Evolutionary conservation across 2,797 vertebrate genomes (phyloP), one percentile per base, ranked within the genome.

Genomic region (Crax fasciolata): DNA sequence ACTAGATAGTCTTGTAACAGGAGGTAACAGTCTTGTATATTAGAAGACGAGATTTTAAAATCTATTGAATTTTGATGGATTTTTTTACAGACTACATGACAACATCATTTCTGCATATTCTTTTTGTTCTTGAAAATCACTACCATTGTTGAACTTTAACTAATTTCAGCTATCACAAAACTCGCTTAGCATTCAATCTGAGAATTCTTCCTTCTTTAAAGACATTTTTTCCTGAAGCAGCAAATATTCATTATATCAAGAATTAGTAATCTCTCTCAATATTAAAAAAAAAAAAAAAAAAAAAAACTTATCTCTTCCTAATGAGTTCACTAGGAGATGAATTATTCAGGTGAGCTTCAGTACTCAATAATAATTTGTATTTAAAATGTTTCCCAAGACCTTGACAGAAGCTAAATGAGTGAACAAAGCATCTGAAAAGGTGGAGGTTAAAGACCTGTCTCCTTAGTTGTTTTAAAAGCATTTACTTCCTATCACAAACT

Each of bases 401-500:
- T 87, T 7, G 1, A 97, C 97, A 97, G 97, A 97, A 98, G 97
- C 96, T 93, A 92, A 96, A 97, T 81, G 82, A 94, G 86, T 66
- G 88, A 98, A 97, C 82, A 97, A 97, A 97, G 88, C 89, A 94
- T 95, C 93, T 97, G 82, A 94, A 97, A 98, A 98, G 96, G 96
- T 97, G 94, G 97, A 98, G 97, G 97, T 98, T 97, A 94, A 98
- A 97, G 98, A 98, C 95, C 85, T 97, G 95, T 97, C 95, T 97
- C 86, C 97, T 97, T 96, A 95, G 92, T 97, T 96, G 96, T 98
- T 98, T 98, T 98, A 98, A 98, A 98, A 98, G 98, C 97, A 96
- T 97, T 97, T 97, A 98, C 98, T 98, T 98, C 98, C 97, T 97
- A 98, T 98, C 96, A 96, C 98, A 98, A 98, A 97, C 97, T 95